Evolutionary conservation across 92 coral and sea anemone genomes (phyloP).

Genomic region (Heliopora coerulea): DNA sequence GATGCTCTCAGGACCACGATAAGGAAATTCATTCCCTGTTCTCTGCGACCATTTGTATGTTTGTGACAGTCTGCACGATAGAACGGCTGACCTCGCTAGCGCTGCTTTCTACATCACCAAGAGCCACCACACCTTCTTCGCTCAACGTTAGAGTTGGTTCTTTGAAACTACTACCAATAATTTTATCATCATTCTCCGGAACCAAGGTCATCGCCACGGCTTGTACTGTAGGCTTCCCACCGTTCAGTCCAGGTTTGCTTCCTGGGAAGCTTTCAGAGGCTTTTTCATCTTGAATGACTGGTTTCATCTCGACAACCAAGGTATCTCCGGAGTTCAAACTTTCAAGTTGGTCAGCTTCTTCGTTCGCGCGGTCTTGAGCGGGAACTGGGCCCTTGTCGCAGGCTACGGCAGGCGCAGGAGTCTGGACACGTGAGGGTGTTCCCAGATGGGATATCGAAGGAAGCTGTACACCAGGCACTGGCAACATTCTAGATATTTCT

Average conservation of each 20-base stretch:
- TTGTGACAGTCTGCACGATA: not conserved
- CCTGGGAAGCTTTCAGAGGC: slow-evolving; percentile 1
- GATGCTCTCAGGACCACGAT: no score
- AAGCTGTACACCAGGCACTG: not conserved
- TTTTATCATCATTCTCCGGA: not conserved
- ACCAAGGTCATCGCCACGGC: slow-evolving; percentile 1
- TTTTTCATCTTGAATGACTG: not conserved
- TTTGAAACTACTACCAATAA: slow-evolving; percentile 1
- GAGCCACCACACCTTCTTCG: slow-evolving; percentile 33
- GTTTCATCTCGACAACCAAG: slow-evolving; percentile 42
- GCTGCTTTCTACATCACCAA: not conserved
- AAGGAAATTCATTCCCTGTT: not conserved
- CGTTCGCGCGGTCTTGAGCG: not conserved
- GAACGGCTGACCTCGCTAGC: not conserved
- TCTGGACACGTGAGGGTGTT: not conserved
- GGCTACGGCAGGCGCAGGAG: not conserved
- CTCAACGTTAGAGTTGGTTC: slow-evolving; percentile 39
- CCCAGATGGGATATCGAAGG: slow-evolving; percentile 11
- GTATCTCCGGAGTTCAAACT: slow-evolving; percentile 28
- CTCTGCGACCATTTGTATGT: not conserved
- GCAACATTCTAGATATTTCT: not conserved
- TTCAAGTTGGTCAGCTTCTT: not conserved
- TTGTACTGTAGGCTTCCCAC: not conserved
- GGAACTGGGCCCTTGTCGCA: not conserved
- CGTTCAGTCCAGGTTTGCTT: not conserved